phyloP scores from a whole-genome alignment of 1,140 invertebrate species.

The Tribolium castaneum region DNA sequence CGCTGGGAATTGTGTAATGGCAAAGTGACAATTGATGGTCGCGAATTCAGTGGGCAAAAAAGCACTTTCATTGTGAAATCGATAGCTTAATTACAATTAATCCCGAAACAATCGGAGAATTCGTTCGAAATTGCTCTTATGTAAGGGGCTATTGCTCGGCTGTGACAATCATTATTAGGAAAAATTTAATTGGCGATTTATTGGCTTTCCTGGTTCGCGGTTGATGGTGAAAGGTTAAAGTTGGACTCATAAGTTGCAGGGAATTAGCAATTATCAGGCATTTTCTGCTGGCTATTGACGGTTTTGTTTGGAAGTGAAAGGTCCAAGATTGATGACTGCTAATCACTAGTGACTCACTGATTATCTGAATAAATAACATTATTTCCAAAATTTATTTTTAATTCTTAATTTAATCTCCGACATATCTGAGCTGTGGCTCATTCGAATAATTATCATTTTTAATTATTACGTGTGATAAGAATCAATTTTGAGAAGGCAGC shows the following conservation, averaged over 20 bases:
- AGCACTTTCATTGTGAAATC: not conserved
- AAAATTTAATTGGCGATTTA: not conserved
- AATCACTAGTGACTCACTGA: not conserved
- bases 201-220: not conserved
- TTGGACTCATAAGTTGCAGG: not conserved
- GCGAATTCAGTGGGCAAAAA: not conserved
- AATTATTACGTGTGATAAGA: not conserved
- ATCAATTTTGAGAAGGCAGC: not conserved
- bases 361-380: not conserved
- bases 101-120: not conserved
- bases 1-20: slow-evolving; percentile 1
- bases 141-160: not conserved
- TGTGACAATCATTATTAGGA: not conserved
- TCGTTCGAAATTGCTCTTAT: not conserved
- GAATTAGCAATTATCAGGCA: not conserved
- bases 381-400: not conserved
- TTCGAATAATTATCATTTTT: not conserved
- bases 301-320: not conserved
- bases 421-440: not conserved
- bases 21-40: not conserved
- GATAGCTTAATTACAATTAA: not conserved
- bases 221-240: not conserved
- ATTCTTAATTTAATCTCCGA: not conserved
- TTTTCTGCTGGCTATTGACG: not conserved
- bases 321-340: not conserved